These are phyloP conservation scores for Takifugu flavidus DNA, from an alignment of 2,113 vertebrate species.

Conservation along the genomic window DNA sequence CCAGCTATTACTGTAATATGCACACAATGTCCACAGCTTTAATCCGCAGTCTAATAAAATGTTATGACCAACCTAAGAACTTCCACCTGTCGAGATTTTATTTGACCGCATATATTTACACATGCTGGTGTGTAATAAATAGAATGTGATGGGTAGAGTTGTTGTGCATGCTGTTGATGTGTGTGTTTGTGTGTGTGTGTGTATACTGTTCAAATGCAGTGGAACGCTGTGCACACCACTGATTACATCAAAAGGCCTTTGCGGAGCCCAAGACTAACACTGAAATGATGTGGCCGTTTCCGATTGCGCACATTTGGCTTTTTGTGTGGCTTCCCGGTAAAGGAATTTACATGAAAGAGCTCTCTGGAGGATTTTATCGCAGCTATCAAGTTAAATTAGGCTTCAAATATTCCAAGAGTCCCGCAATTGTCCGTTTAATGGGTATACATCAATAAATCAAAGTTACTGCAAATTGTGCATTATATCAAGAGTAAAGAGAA, in stretches of 20 bases:
- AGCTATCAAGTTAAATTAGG: constrained; percentile 36
- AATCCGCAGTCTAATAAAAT: constrained; percentile 65
- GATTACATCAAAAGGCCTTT: constrained; percentile 44
- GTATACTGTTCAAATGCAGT: not conserved
- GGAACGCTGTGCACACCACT: constrained; percentile 37
- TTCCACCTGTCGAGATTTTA: constrained; percentile 63
- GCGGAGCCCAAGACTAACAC: constrained; percentile 18
- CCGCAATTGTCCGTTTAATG: constrained; percentile 1
- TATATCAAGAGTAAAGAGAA: not conserved
- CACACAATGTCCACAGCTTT: constrained; percentile 54
- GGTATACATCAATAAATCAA: not conserved
- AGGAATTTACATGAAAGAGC: constrained; percentile 31
- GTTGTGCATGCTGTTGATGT: not conserved
- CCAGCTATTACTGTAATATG: constrained; percentile 50
- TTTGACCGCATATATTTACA: constrained; percentile 17
- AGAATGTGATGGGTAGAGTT: not conserved
- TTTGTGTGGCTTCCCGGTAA: constrained; percentile 55
- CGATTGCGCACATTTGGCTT: constrained; percentile 45
- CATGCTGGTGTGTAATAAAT: not conserved
- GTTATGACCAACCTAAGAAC: constrained; percentile 60
- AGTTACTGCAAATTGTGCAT: not conserved
- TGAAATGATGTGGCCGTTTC: constrained; percentile 37
- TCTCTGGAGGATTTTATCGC: constrained; percentile 40
- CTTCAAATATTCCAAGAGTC: constrained; percentile 31
- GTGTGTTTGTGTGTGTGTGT: not conserved